Percentiles rank a stretch among this genome's conserved stretches.
These are phyloP conservation scores for Pristionchus entomophagus DNA, from an alignment of 2,888 invertebrate species.

Conservation along the genomic window DNA sequence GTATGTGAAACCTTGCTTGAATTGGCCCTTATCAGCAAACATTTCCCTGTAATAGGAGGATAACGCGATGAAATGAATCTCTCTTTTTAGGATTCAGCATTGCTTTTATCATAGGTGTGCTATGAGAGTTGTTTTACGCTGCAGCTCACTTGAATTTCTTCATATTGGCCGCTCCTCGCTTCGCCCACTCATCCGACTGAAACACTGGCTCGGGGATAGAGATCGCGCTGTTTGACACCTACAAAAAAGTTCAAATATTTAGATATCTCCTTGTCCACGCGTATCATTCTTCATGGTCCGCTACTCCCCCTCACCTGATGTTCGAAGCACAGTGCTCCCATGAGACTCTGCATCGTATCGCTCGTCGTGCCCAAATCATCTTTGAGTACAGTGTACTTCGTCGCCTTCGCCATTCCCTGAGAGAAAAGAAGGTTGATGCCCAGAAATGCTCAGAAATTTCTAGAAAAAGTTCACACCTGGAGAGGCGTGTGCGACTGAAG, in stretches of 20 bases:
- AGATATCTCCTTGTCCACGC: no score
- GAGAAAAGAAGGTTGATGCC: background rate
- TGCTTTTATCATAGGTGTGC: no score
- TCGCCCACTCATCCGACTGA: slow-evolving; percentile 70
- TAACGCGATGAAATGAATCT: no score
- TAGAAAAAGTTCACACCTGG: background rate
- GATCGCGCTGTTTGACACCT: slow-evolving; percentile 53
- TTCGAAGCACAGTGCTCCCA: slow-evolving; percentile 52
- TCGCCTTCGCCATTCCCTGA: slow-evolving; percentile 64
- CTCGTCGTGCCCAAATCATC: slow-evolving; percentile 56
- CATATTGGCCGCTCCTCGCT: slow-evolving; percentile 61
- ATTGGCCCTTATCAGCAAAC: background rate
- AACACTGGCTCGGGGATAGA: slow-evolving; percentile 67
- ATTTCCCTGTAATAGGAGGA: background rate
- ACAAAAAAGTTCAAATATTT: no score
- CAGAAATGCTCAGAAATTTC: no score
- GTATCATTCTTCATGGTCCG: no score
- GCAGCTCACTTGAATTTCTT: slow-evolving; percentile 45
- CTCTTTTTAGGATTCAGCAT: no score
- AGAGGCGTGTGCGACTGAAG: slow-evolving; percentile 59
- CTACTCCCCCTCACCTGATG: slow-evolving; percentile 56
- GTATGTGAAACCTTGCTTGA: background rate
- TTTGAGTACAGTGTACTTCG: slow-evolving; percentile 58
- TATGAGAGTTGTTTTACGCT: no score
- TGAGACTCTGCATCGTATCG: slow-evolving; percentile 59